phyloP scores from a whole-genome alignment of 2,888 invertebrate genomes.

The Acanthosepion lycidas region DNA sequence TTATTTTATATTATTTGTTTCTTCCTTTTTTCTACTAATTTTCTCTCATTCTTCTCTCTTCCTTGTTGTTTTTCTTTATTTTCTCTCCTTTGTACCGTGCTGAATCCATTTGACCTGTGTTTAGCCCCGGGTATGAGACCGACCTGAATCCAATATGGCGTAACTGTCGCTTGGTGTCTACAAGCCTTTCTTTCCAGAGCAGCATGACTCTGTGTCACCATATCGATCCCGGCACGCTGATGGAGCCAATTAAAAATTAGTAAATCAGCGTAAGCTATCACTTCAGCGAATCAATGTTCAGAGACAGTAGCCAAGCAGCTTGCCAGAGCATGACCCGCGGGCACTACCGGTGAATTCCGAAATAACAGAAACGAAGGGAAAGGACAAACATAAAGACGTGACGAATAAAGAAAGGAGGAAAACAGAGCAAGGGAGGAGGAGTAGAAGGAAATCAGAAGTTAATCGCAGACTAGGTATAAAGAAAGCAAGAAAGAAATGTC shows the following conservation, averaged over 20 bases:
- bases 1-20: not conserved
- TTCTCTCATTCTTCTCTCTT: not conserved
- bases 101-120: slow-evolving; percentile 23
- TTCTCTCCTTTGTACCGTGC: not conserved
- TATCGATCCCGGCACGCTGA: not conserved
- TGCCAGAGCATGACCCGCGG: not conserved
- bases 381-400: not conserved
- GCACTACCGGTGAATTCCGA: slow-evolving; percentile 2
- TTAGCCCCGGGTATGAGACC: slow-evolving; percentile 33
- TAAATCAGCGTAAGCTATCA: slow-evolving; percentile 22
- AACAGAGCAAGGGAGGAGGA: not conserved
- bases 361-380: not conserved
- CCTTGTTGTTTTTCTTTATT: not conserved
- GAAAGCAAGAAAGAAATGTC: rapidly evolving
- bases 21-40: not conserved
- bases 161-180: not conserved
- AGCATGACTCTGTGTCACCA: not conserved
- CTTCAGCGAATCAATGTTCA: slow-evolving; percentile 33
- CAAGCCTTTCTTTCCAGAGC: slow-evolving; percentile 33
- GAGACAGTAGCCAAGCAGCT: slow-evolving; percentile 21
- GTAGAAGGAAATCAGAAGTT: not conserved
- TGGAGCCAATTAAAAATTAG: slow-evolving; percentile 33
- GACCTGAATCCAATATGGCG: slow-evolving; percentile 21
- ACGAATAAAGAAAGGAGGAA: not conserved
- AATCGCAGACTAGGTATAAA: too few species aligned